A percentile compares a stretch with the other conserved stretches of the same genome.
phyloP scores from a whole-genome alignment of 1,140 invertebrate genomes.

The Acromyrmex heyeri region DNA sequence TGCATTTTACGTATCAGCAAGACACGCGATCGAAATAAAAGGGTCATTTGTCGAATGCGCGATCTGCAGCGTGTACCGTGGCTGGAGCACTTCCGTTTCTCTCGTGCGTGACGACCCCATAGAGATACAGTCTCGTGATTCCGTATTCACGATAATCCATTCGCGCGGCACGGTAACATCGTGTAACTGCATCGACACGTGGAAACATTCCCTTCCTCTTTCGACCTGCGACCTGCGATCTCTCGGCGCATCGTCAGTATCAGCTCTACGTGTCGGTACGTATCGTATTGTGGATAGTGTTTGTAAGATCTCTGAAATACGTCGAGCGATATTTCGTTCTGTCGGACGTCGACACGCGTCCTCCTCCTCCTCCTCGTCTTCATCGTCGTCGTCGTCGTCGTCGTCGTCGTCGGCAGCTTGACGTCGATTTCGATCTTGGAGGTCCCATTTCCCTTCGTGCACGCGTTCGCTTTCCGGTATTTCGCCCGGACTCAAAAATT shows the following conservation, averaged over 20 bases:
- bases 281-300: slow-evolving; percentile 9
- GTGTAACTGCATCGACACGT: slow-evolving; percentile 50
- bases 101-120: slow-evolving; percentile 9
- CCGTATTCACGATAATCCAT: slow-evolving; percentile 56
- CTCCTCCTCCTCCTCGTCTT: background rate
- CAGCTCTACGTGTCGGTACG: slow-evolving; percentile 35
- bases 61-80: slow-evolving; percentile 25
- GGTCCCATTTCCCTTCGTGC: slow-evolving; percentile 20
- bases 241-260: slow-evolving; percentile 37
- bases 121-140: slow-evolving; percentile 49
- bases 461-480: background rate
- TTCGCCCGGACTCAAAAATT: slow-evolving; percentile 15
- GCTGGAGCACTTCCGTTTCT: slow-evolving; percentile 42
- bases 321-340: slow-evolving; percentile 64
- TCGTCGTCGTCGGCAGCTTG: background rate
- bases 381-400: background rate
- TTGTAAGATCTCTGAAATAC: slow-evolving; percentile 62
- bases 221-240: slow-evolving; percentile 11
- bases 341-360: slow-evolving; percentile 44
- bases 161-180: slow-evolving; percentile 23
- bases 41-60: slow-evolving; percentile 68
- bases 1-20: slow-evolving; percentile 55
- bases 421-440: slow-evolving; percentile 52
- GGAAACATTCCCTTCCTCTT: slow-evolving; percentile 55
- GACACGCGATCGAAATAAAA: slow-evolving; percentile 60